Base-by-base conservation (phyloP, 2,113 vertebrate species). In the Pomatorhinus ruficollis region DNA sequence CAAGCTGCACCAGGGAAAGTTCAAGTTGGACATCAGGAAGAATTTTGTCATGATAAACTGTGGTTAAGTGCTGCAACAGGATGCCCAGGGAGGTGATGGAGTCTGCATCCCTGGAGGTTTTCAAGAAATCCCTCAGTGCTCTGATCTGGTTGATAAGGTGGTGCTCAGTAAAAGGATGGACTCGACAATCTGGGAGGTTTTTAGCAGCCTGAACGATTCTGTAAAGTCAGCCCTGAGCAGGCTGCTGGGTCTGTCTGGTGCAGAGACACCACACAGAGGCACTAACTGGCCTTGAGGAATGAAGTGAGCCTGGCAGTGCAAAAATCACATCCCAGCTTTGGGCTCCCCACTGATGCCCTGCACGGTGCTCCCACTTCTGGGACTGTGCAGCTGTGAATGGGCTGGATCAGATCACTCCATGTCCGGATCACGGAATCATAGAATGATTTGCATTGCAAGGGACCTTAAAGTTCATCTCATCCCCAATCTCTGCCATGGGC, bases 361-460 rank as follows among this genome's bases (percentile, higher is more conserved):
- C 39, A 8, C 12, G 5, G 45, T 2, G 20, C 54, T 70, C 27
- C 23, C 47, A 14, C 2, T 33, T 30, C 8, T 63, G 56, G 27
- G n/a, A 17, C 54, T 56, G 11, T 4, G 19, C 24, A 19, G 19
- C 44, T 4, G 0, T 3, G 4, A 52, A 31, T 1, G 4, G 23
- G 9, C 18, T 16, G 30, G 22, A 13, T 16, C 61, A 44, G 35
- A 20, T 37, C 59, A 42, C 15, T 18, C 12, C 23, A 5, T 14
- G 11, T 12, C 28, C 24, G 18, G 20, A 27, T 61, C 17, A 22
- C 9, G 7, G n/a, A 40, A 47, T 54, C 12, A 35, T 0, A 45
- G 60, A 59, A 66, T 10, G 5, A 14, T 45, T 30, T 68, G 20
- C 5, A 0, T 45, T 75, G 23, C 24, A 53, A 60, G 10, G 20